Evolutionary conservation across 1,140 invertebrate genomes (phyloP), one percentile per base, ranked within the genome.

Genomic region (Holotrichia oblita): DNA sequence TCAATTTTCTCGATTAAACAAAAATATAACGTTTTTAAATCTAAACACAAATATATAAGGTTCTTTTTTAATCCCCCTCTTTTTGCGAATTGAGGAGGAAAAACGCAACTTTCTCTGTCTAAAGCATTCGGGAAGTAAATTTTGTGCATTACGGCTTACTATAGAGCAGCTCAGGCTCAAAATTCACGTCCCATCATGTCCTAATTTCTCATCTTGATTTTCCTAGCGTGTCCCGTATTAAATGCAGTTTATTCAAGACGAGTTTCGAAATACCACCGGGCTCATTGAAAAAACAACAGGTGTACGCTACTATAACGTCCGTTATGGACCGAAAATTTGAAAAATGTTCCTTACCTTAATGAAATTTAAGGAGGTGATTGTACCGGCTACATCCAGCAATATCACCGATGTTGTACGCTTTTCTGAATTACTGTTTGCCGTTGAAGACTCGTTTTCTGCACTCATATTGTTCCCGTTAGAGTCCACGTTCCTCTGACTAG

Each of bases 321-420:
- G 22, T 40, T 42, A 73, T 10, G 73, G 73, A 64, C 24, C 6
- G 73, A 34, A 34, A 34, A 75, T 61, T 59, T 9, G 41, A 64
- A 76, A 27, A 27, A 17, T 17, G 76, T 34, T 34, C 27, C 83
- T 83, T 89, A 93, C 91, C 90, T 93, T 93, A 2, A 93, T 92
- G 87, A 94, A 94, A 81, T 89, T 90, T 83, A 95, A 93, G 78
- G 94, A 93, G 24, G 94, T 94, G 40, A 93, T 95, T 59, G 94
- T 96, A 81, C 95, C 95, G 87, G 95, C 94, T 85, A 96, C 93
- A 84, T 95, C 94, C 40, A 94, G 86, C 40, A 95, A 83, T 64
- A 95, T 87, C 22, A 89, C 87, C 10, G 80, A 77, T 73, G 27
- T 34, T 34, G 27, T 34, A 34, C 81, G 84, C 76, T 85, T 85